Base-by-base conservation (phyloP, 2,113 vertebrate species). In the Cinclus cinclus region DNA sequence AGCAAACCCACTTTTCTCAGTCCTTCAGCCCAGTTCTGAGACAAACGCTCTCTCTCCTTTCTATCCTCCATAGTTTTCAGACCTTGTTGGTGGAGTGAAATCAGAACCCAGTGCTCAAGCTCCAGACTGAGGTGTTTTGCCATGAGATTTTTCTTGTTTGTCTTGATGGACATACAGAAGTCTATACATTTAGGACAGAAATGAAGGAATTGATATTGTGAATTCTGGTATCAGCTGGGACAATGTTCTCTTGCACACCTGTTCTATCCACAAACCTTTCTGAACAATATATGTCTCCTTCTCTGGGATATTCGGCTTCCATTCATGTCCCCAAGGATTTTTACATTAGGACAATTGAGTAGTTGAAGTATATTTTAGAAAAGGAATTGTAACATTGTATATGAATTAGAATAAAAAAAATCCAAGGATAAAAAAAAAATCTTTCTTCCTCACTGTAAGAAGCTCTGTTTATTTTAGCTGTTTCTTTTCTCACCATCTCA, bases 201-300 rank as follows among this genome's bases (percentile, higher is more conserved):
- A 47, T 47, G 5, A 68, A 44, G 62, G 37, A 60, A 56, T 68
- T 8, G 2, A 28, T 60, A 7, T 23, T 78, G 30, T 55, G 37
- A 75, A 41, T 92, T 91, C 35, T 44, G 30, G 2, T 69, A 52
- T 56, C 1, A 1, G 3, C 37, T 81, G 46, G 3, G 25, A 7
- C 1, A 1, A 1, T 37, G 23, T 50, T 77, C 25, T 70, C 27
- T 77, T 24, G n/a, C 2, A 1, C 0, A 0, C 47, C 47, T 39
- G 19, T 67, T 91, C 50, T 65, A 19, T 58, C 37, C 8, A 4
- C 1, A 1, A 7, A 62, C 19, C 9, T 94, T 82, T 68, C 39
- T 76, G 33, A 42, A 22, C 11, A 47, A 8, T 7, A 16, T 11
- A 1, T 31, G 5, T 73, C 49, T 73, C 31, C 7, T 81, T 65